phyloP scores from a whole-genome alignment of 1,140 invertebrate species.

The Drepana arcuata region DNA sequence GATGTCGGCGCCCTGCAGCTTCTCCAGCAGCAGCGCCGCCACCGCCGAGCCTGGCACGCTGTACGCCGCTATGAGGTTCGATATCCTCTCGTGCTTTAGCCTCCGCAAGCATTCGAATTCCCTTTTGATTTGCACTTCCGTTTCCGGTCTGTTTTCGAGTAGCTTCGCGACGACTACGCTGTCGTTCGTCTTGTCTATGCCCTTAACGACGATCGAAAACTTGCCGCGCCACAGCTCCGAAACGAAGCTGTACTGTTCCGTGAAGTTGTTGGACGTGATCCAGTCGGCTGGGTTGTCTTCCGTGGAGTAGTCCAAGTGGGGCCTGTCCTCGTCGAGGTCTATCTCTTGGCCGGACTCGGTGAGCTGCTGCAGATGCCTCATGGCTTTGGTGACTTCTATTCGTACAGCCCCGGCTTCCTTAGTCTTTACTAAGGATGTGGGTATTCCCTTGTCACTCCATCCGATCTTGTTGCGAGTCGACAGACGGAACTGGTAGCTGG shows the following conservation, averaged over 20 bases:
- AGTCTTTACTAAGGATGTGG: conserved; percentile 80
- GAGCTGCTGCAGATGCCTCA: conserved; percentile 86
- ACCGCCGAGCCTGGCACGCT: conserved; percentile 77
- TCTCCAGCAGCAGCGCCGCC: conserved; percentile 86
- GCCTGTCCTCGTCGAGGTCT: conserved; percentile 75
- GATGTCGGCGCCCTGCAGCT: conserved; percentile 92
- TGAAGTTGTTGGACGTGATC: conserved; percentile 76
- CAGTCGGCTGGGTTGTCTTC: conserved; percentile 84
- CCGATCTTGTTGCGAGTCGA: conserved; percentile 93
- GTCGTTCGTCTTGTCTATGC: conserved; percentile 82
- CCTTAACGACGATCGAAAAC: conserved; percentile 88
- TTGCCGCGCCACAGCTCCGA: conserved; percentile 87
- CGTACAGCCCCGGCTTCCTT: conserved; percentile 77
- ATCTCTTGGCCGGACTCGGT: conserved; percentile 85
- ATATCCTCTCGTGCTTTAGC: conserved; percentile 89
- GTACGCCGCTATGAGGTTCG: conserved; percentile 81
- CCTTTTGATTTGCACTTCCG: conserved; percentile 76
- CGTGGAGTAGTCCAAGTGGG: conserved; percentile 79
- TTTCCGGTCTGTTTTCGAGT: conserved; percentile 78
- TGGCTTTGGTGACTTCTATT: conserved; percentile 82
- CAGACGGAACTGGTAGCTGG: conserved; percentile 90
- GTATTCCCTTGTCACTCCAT: conserved; percentile 88
- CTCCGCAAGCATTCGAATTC: conserved; percentile 89
- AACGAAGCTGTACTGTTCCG: conserved; percentile 85
- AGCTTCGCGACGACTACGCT: conserved; percentile 85